phyloP scores from a whole-genome alignment of 2,888 invertebrate species.

The Hydriomena furcata region DNA sequence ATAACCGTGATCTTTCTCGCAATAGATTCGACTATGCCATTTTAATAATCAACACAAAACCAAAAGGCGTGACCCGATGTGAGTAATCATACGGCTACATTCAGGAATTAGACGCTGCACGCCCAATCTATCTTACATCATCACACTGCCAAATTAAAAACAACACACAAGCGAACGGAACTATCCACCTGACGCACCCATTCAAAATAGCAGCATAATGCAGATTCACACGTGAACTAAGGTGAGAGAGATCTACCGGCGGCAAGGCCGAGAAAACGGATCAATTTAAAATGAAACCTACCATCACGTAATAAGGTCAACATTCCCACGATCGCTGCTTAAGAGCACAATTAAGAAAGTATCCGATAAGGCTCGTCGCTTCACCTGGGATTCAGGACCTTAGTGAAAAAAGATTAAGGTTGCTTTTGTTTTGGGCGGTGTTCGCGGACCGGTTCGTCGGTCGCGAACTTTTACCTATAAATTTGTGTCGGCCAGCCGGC shows the following conservation, averaged over 20 bases:
- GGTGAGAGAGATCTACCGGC: conserved; percentile 80
- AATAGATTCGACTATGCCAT: conserved; percentile 23
- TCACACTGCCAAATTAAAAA: conserved; percentile 65
- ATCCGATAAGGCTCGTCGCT: conserved; percentile 65
- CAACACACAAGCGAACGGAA: conserved; percentile 56
- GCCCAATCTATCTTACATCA: conserved; percentile 69
- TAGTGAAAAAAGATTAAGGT: conserved; percentile 54
- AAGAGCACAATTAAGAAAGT: conserved; percentile 81
- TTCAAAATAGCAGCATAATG: conserved; percentile 74
- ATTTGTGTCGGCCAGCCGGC: conserved; percentile 78
- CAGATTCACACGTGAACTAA: conserved; percentile 81
- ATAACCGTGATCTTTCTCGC: no score
- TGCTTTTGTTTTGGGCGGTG: conserved; percentile 48
- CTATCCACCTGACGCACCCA: conserved; percentile 65
- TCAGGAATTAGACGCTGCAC: conserved; percentile 69
- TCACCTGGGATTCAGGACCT: conserved; percentile 54
- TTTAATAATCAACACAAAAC: conserved; percentile 41
- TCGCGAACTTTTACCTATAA: conserved; percentile 84
- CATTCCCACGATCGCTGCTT: conserved; percentile 61
- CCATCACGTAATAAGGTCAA: conserved; percentile 65
- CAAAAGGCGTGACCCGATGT: conserved; percentile 68
- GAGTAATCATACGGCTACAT: conserved; percentile 70
- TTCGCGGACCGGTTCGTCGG: conserved; percentile 71
- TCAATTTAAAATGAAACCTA: conserved; percentile 65
- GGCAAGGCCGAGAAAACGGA: conserved; percentile 75